Conservation (phyloP, 2,797 vertebrate genomes). For the Tamandua tetradactyla region DNA sequence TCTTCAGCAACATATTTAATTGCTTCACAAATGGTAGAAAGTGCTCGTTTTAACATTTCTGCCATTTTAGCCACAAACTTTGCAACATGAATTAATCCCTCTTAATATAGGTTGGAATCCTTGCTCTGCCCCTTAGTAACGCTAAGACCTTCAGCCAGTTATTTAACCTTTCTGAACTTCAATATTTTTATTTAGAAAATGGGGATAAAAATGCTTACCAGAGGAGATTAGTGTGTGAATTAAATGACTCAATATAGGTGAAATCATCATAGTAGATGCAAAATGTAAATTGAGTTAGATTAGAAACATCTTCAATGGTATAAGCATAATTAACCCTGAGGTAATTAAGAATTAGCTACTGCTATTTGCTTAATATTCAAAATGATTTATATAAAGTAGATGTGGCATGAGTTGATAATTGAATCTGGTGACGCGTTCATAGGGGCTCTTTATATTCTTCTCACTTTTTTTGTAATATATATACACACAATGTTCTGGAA, state of each 20-base stretch:
- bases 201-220: not conserved
- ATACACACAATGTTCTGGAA: too few species aligned
- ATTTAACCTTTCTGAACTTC: conserved; percentile 31
- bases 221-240: not conserved
- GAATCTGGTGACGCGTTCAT: not conserved
- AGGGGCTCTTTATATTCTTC: not conserved
- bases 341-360: not conserved
- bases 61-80: conserved; percentile 61
- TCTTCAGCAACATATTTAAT: conserved; percentile 42
- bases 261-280: not conserved
- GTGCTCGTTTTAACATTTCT: conserved; percentile 70
- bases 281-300: not conserved
- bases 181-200: conserved; percentile 30
- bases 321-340: not conserved
- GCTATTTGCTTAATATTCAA: conserved; percentile 28
- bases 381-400: not conserved
- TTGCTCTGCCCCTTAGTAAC: conserved; percentile 3
- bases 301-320: not conserved
- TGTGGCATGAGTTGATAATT: not conserved
- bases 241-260: not conserved
- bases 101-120: conserved; percentile 13
- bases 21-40: conserved; percentile 57
- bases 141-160: conserved; percentile 34
- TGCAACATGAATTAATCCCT: conserved; percentile 55
- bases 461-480: not conserved